phyloP scores from a whole-genome alignment of 2,113 vertebrate genomes.

The Elaphurus davidianus region DNA sequence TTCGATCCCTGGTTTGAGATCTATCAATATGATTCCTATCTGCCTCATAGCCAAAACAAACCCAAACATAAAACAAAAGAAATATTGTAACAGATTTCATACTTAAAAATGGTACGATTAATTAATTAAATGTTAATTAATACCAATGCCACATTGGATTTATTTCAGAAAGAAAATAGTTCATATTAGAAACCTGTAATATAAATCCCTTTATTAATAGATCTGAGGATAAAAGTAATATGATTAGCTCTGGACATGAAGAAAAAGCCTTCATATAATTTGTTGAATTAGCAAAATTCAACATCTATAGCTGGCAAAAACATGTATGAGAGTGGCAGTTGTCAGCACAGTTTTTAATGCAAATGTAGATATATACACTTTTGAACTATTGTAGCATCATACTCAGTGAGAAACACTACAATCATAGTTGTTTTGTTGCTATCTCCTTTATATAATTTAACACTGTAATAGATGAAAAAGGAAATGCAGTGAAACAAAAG shows the following conservation, averaged over 20 bases:
- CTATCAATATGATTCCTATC: neutral
- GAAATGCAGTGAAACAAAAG: neutral
- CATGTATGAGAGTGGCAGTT: neutral
- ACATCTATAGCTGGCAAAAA: neutral
- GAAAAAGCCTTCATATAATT: neutral
- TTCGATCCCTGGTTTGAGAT: neutral
- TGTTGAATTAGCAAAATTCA: neutral
- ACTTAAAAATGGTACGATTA: neutral
- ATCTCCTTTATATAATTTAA: neutral
- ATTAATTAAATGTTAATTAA: neutral
- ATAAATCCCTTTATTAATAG: neutral
- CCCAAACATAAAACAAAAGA: neutral
- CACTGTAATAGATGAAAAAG: neutral
- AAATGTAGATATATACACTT: neutral
- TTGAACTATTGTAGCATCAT: neutral
- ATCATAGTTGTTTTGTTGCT: neutral
- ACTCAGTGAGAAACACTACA: neutral
- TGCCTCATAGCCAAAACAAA: neutral
- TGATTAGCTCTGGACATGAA: neutral
- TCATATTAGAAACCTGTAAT: neutral
- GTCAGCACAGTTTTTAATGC: neutral
- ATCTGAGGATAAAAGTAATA: neutral
- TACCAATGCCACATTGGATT: neutral
- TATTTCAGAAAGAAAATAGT: neutral
- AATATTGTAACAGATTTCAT: neutral